Conservation (phyloP, 1,140 invertebrate genomes). For the Thrips palmi region DNA sequence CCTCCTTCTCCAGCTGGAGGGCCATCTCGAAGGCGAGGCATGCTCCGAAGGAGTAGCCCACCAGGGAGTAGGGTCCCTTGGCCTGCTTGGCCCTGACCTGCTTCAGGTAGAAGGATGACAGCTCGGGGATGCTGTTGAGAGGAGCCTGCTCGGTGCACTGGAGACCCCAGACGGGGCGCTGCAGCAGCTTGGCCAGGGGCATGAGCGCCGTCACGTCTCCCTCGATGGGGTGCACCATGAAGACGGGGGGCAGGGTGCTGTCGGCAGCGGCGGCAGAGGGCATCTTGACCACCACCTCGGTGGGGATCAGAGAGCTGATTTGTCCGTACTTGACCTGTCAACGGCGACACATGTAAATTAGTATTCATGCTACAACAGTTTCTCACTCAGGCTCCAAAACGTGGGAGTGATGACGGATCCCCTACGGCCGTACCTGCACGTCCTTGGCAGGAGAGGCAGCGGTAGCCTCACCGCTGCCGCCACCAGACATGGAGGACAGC, state of each 20-base stretch:
- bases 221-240: conserved; percentile 83
- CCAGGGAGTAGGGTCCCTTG: conserved; percentile 63
- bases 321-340: conserved; percentile 29
- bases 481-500: conserved; percentile 39
- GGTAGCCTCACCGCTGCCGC: conserved; percentile 21
- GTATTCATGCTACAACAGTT: too few species aligned
- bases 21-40: conserved; percentile 88
- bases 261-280: conserved; percentile 27
- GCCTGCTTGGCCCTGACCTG: conserved; percentile 59
- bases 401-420: too few species aligned
- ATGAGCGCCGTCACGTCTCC: conserved; percentile 55
- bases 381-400: too few species aligned
- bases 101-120: conserved; percentile 59
- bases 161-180: conserved; percentile 68
- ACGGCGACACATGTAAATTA: too few species aligned
- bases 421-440: too few species aligned
- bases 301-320: conserved; percentile 36
- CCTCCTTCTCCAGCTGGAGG: conserved; percentile 49
- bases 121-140: conserved; percentile 42
- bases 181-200: conserved; percentile 44
- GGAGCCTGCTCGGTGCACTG: conserved; percentile 69
- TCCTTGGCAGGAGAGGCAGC: conserved; percentile 13
- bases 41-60: conserved; percentile 89
- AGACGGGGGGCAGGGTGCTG: conserved; percentile 31
- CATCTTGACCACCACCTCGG: conserved; percentile 38